A percentile compares a stretch with the other conserved stretches of the same genome.
Conservation (phyloP, 2,797 vertebrate genomes). For the Hephaestus fuliginosus region DNA sequence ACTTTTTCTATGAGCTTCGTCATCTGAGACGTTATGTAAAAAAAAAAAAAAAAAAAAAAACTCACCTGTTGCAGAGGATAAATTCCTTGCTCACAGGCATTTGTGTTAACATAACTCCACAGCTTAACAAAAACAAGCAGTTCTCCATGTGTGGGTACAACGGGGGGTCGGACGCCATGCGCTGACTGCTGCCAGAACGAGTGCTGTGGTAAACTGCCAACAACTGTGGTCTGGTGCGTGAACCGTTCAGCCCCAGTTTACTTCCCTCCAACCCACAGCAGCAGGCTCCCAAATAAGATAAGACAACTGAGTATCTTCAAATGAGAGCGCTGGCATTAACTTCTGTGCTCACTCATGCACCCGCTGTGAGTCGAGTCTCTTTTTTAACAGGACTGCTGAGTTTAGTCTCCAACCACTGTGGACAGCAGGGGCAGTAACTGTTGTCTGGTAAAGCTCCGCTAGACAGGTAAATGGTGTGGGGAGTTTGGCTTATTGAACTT, state of each 20-base stretch:
- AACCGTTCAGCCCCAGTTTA: constrained; percentile 33
- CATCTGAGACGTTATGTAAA: neutral
- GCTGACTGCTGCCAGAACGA: constrained; percentile 43
- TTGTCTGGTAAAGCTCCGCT: constrained; percentile 34
- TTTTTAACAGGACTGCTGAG: constrained; percentile 25
- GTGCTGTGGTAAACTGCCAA: constrained; percentile 49
- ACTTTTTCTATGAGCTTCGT: neutral
- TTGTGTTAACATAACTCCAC: constrained; percentile 31
- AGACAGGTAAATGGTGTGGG: constrained; percentile 46
- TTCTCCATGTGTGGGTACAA: constrained; percentile 25
- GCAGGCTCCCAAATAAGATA: constrained; percentile 44
- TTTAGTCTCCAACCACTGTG: constrained; percentile 12
- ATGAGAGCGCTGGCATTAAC: constrained; percentile 44
- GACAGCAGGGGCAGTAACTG: constrained; percentile 23
- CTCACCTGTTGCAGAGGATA: constrained; percentile 26
- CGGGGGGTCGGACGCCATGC: constrained; percentile 30
- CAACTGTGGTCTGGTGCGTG: constrained; percentile 27
- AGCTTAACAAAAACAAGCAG: constrained; percentile 37
- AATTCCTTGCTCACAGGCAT: constrained; percentile 17
- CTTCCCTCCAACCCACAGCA: constrained; percentile 6
- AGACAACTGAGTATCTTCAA: constrained; percentile 52
- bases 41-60: neutral
- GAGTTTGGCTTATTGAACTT: constrained; percentile 58
- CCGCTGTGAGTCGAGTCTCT: constrained; percentile 25
- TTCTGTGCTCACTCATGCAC: constrained; percentile 44